Conservation (phyloP, 1,140 invertebrate species). For the Dysdera silvatica region DNA sequence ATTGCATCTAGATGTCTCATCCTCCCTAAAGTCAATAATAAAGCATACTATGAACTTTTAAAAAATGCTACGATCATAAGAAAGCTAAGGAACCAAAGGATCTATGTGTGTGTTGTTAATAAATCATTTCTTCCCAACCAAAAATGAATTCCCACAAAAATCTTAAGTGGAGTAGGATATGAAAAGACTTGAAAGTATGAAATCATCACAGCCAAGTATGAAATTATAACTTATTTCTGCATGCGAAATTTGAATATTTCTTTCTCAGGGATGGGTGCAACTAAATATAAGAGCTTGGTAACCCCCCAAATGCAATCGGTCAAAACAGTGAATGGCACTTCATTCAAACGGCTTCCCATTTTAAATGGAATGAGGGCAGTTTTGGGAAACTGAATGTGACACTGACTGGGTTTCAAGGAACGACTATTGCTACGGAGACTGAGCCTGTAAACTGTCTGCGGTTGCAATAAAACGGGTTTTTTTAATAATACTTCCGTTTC, state of each 20-base stretch:
- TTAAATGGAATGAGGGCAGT: constrained; percentile 18
- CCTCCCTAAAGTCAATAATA: too few species aligned
- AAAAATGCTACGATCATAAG: too few species aligned
- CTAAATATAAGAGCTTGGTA: constrained; percentile 19
- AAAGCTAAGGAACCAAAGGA: too few species aligned
- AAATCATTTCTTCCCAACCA: too few species aligned
- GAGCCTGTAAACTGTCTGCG: constrained; percentile 18
- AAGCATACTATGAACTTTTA: too few species aligned
- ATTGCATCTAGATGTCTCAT: too few species aligned
- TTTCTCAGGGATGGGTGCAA: constrained; percentile 23
- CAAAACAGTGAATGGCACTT: constrained; percentile 21
- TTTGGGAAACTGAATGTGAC: constrained; percentile 24
- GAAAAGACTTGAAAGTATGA: background rate
- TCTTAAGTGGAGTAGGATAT: background rate
- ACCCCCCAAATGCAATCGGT: constrained; percentile 27
- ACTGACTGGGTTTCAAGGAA: constrained; percentile 26
- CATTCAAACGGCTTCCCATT: constrained; percentile 7
- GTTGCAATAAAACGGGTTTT: constrained; percentile 16
- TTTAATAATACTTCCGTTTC: constrained; percentile 23
- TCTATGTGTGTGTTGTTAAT: too few species aligned
- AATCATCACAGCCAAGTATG: too few species aligned
- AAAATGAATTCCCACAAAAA: background rate
- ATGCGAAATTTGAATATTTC: constrained; percentile 29
- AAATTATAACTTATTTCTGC: constrained; percentile 1
- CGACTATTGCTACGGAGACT: constrained; percentile 23